Base-by-base conservation (phyloP, 1,140 invertebrate species). In the Prorops nasuta region DNA sequence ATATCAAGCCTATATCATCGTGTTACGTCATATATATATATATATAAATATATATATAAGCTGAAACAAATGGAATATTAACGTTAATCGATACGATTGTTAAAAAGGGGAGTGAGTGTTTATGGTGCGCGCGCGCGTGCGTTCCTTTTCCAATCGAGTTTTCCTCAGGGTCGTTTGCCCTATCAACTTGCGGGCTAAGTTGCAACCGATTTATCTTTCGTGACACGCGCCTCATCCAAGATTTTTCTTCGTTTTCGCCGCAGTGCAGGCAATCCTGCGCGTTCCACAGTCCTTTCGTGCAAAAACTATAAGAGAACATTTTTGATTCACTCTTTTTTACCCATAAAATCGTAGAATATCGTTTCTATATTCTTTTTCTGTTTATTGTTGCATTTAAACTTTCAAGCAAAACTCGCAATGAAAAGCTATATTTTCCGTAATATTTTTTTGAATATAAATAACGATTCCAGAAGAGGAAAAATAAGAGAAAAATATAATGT, bases 1-100 rank as follows among this genome's bases (percentile, higher is more conserved):
- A 77, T 77, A 77, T 77, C 74, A 76, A 75, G 66, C 71, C 70
- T 75, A 76, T 77, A 76, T 77, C 72, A 76, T 71, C 67, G 62
- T 74, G 71, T 75, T 76, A 75, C 46, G 58, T 66, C 63, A 59
- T 69, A 71, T 55, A 54, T 58, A 58, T 58, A 49, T 47, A 38
- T 16, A 50, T 35, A 45, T 20, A 49, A 50, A 45, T 37, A 59
- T 45, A 35, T 32, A 46, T 49, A 46, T 28, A 68, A 72, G 36
- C 49, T 52, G 17, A 49, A 47, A 38, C 17, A 38, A 68, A 64
- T 51, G 67, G 63, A 68, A 72, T 72, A 72, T 72, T 69, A 71
- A 51, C 63, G 67, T 72, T 69, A 73, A 56, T 58, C 49, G 48
- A 69, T 61, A 69, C 54, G 61, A 68, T 71, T 73, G 69, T 75